Evolutionary conservation across 2,888 invertebrate genomes (phyloP), one percentile per base, ranked within the genome.

Genomic region (Cylindroiulus punctatus): DNA sequence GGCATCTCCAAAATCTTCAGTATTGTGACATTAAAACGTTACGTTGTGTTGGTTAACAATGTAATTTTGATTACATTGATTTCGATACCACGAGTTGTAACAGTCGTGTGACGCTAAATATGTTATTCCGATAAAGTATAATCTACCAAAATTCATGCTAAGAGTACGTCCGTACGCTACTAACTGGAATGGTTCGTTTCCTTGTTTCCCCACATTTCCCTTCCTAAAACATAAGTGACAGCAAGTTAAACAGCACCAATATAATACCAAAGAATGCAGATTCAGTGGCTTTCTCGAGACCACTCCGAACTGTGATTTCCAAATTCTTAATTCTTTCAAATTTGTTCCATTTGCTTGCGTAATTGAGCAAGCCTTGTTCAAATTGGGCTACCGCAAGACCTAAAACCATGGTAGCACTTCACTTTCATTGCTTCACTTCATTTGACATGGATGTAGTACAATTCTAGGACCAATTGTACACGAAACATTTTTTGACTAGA

Each of bases 151-250:
- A 65, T 26, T 26, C 5, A 65, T 65, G 26, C 65, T 65, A n/a
- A 0, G n/a, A 65, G 65, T 65, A 65, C 65, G 8, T 26, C 5
- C 10, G 65, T 26, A 26, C 65, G 12, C 65, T 65, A 65, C 65
- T 65, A 65, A 65, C 65, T 65, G 65, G 65, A 65, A 65, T 65
- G 65, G 65, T 65, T 65, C 65, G 65, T 65, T 65, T 65, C 65
- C 65, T 65, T 10, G 65, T 65, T 65, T 65, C 65, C 65, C 65
- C 65, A 65, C 65, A 65, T 65, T 65, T 65, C 65, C 65, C 65
- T 65, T 65, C 65, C 65, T 65, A 26, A 65, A 65, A 65, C 65
- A 65, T 65, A 65, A 65, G 65, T 65, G 65, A 65, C 65, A 65
- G 65, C 65, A 65, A 65, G 65, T 65, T 65, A 65, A 65, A 65